Evolutionary conservation across 2,888 invertebrate species (phyloP).

Genomic region (Alloplasta piceator): DNA sequence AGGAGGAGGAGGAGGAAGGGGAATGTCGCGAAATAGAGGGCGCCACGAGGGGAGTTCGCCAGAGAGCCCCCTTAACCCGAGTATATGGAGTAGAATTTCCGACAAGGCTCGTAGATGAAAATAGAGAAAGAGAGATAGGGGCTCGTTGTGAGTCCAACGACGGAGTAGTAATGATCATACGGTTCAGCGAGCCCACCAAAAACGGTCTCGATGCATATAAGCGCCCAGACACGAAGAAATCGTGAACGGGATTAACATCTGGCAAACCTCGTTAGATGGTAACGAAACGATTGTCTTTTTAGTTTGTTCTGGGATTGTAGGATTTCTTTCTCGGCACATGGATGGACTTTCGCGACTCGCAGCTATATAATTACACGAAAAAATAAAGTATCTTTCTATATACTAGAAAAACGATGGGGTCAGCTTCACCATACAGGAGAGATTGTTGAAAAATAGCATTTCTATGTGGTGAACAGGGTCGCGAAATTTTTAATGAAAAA

Average conservation of each 20-base stretch:
- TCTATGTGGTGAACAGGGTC: too few species aligned
- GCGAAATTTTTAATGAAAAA: too few species aligned
- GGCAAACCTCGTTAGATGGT: conserved; percentile 17
- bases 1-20: not conserved
- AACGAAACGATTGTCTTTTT: conserved; percentile 56
- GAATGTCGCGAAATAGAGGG: not conserved
- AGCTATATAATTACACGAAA: conserved; percentile 5
- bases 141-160: conserved; percentile 28
- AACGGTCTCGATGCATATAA: not conserved
- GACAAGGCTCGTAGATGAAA: not conserved
- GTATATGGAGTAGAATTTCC: conserved; percentile 5
- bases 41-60: too few species aligned
- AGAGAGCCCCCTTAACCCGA: too few species aligned
- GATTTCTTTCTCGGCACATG: conserved; percentile 5
- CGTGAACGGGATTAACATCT: conserved; percentile 58
- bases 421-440: too few species aligned
- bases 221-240: conserved; percentile 54
- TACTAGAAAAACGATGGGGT: too few species aligned
- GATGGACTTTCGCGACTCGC: conserved; percentile 23
- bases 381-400: not conserved
- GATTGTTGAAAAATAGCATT: too few species aligned
- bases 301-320: conserved; percentile 51
- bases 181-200: conserved; percentile 50
- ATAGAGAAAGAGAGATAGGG: not conserved
- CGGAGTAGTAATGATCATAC: conserved; percentile 58